phyloP scores from a whole-genome alignment of 2,113 vertebrate genomes.

The Colaptes auratus region DNA sequence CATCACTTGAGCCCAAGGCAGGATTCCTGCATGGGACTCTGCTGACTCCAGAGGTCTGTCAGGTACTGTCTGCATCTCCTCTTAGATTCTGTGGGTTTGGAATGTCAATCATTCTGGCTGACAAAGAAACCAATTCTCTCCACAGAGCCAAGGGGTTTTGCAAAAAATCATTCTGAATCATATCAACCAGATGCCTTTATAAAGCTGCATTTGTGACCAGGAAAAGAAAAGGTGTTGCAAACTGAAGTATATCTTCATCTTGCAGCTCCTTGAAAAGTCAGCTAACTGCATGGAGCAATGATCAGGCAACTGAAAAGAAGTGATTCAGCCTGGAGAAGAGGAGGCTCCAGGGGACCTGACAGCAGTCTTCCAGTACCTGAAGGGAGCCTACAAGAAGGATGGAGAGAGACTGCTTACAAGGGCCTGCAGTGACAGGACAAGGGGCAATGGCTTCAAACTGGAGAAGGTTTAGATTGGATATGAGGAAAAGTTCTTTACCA shows the following conservation, averaged over 20 bases:
- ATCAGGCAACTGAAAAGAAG: not conserved
- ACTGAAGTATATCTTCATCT: not conserved
- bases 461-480: too few species aligned
- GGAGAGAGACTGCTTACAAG: too few species aligned
- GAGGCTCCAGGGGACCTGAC: too few species aligned
- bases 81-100: not conserved
- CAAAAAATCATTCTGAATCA: slow-evolving; percentile 26
- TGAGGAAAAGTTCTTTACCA: too few species aligned
- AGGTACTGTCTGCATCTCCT: not conserved
- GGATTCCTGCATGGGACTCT: not conserved
- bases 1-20: accelerated
- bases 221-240: slow-evolving; percentile 2
- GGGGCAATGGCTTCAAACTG: too few species aligned
- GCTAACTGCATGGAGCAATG: not conserved
- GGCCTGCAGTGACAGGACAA: too few species aligned
- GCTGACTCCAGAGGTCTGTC: not conserved
- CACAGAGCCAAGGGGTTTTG: slow-evolving; percentile 11
- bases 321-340: not conserved
- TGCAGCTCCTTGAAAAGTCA: not conserved
- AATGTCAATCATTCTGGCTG: not conserved
- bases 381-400: too few species aligned
- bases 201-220: slow-evolving; percentile 11
- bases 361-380: too few species aligned
- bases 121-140: slow-evolving; percentile 43
- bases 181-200: slow-evolving; percentile 25